Percentiles rank a stretch among this genome's conserved stretches.
Conservation (phyloP, 2,888 invertebrate species). For the Cremastinae sp. region DNA sequence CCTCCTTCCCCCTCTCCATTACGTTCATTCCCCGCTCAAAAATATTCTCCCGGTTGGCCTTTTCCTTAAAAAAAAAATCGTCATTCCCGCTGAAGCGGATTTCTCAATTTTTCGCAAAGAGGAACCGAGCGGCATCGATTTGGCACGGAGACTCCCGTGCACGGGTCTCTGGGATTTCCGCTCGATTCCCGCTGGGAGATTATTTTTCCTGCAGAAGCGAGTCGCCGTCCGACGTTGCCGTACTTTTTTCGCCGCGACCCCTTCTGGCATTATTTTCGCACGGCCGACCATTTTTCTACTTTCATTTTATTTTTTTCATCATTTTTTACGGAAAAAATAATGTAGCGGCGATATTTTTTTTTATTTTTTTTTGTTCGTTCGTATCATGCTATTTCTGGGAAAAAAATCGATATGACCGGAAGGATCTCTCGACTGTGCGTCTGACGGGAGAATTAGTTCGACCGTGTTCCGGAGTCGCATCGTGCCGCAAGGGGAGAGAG, state of each 20-base stretch:
- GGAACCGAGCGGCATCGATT: too few relatives aligned
- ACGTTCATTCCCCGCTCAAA: background rate
- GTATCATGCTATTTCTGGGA: too few relatives aligned
- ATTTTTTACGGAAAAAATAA: conserved; percentile 7
- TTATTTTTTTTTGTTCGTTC: too few relatives aligned
- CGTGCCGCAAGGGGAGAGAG: conserved; percentile 24
- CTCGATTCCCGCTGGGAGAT: conserved; percentile 74
- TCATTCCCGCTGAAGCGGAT: too few relatives aligned
- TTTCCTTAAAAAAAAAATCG: too few relatives aligned
- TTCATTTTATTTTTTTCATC: too few relatives aligned
- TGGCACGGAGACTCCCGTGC: too few relatives aligned
- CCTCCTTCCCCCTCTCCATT: too few relatives aligned
- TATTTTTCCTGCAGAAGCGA: conserved; percentile 68
- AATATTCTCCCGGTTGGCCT: too few relatives aligned
- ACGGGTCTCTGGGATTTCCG: conserved; percentile 13
- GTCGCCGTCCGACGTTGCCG: conserved; percentile 34
- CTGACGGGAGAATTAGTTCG: conserved; percentile 35
- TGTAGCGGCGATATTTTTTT: too few relatives aligned
- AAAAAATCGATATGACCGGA: conserved; percentile 13
- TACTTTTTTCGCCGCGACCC: conserved; percentile 35
- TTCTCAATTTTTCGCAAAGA: too few relatives aligned
- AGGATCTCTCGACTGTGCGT: conserved; percentile 27
- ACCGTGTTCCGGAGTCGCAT: conserved; percentile 34
- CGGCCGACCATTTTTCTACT: background rate
- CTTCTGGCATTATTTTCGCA: background rate